Base-by-base conservation (phyloP, 2,888 invertebrate species). In the Habroteleia sp. region DNA sequence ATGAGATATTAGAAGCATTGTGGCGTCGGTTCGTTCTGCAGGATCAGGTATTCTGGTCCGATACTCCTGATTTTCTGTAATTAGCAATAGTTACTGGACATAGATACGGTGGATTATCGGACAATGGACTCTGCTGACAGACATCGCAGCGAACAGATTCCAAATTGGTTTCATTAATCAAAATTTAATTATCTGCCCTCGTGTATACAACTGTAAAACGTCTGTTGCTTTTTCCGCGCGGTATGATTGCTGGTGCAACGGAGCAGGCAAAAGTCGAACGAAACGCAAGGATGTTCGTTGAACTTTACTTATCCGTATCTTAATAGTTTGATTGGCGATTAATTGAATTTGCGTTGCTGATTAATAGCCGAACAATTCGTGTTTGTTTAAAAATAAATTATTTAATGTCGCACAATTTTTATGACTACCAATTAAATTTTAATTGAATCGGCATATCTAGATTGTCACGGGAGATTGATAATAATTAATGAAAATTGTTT, bases 111-210 rank as follows among this genome's bases (percentile, higher is more conserved):
- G 20, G 27, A 29, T 27, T 10, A n/a, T 5, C 10, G 17, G 35
- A 14, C 7, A 54, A 42, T 37, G 20, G 35, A 44, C 27, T 27
- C 17, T 20, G 14, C 2, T 7, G 63, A 44, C 41, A 46, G 17
- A 11, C n/a, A 7, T 8, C 8, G 27, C 8, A 31, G 46, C 4
- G 14, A 60, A 69, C 37, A 50, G 60, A 69, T 58, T 10, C 52
- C 11, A 20, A 50, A 60, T 68, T 58, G 42, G 50, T 35, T 68
- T 50, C 68, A 68, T 68, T 68, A 50, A 68, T 68, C 68, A 60
- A 42, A 42, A 29, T 68, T 68, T 68, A 68, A 68, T 68, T 68
- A 10, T 46, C 27, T 44, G 46, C 58, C 48, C 42, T 48, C 8
- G 50, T 48, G 39, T 23, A 31, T 39, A 14, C 60, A 69, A 69